Evolutionary conservation across 2,888 invertebrate genomes (phyloP).

Genomic region (Drosophila mimetica): DNA sequence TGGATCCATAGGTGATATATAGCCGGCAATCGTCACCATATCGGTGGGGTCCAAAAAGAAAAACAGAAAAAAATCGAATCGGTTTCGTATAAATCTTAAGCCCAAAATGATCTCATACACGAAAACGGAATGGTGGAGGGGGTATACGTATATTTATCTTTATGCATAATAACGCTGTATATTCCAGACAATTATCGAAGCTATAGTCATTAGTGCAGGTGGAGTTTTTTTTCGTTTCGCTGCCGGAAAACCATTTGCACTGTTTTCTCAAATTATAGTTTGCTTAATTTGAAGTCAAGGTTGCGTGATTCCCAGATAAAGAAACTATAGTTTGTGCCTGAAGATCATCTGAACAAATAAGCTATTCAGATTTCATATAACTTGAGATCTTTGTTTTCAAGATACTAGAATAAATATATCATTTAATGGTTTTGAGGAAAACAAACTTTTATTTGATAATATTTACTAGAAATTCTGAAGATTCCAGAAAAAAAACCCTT

Average conservation of each 20-base stretch:
- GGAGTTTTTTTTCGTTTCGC: constrained; percentile 20
- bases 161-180: constrained; percentile 27
- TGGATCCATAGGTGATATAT: constrained; percentile 27
- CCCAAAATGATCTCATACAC: constrained; percentile 39
- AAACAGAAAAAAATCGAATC: too few species aligned
- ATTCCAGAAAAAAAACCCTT: background rate
- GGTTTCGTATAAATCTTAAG: background rate
- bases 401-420: too few species aligned
- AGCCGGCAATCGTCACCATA: constrained; percentile 6
- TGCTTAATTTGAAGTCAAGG: constrained; percentile 18
- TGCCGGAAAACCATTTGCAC: constrained; percentile 34
- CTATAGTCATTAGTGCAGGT: constrained; percentile 41
- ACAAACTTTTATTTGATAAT: background rate
- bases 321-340: background rate
- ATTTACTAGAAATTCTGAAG: background rate
- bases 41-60: background rate
- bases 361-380: too few species aligned
- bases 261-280: constrained; percentile 38
- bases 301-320: background rate
- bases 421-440: too few species aligned
- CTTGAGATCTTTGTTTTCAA: too few species aligned
- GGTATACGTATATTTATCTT: constrained; percentile 5
- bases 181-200: constrained; percentile 30
- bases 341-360: background rate
- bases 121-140: constrained; percentile 5